A percentile compares a stretch with the other conserved stretches of the same genome.
phyloP scores from a whole-genome alignment of 2,797 vertebrate genomes.

The Coracias cyanogaster region DNA sequence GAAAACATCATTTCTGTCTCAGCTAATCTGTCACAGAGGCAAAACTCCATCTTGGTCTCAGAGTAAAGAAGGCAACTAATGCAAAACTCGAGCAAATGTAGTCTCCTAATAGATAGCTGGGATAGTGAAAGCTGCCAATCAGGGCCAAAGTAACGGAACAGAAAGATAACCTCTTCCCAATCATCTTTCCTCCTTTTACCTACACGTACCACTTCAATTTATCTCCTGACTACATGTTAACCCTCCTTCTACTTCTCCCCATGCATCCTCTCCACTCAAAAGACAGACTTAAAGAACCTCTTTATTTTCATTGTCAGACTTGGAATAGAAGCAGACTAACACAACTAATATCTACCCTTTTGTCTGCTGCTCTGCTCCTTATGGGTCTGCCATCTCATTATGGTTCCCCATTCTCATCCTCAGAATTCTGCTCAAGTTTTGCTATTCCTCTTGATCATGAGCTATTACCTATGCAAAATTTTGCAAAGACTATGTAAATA shows the following conservation, averaged over 20 bases:
- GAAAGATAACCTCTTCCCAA: neutral
- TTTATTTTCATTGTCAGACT: neutral
- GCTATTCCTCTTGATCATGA: neutral
- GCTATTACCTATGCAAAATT: neutral
- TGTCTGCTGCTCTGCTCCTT: neutral
- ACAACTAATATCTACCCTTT: neutral
- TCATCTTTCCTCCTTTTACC: neutral
- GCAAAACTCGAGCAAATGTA: neutral
- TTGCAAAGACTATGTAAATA: neutral
- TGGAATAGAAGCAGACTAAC: neutral
- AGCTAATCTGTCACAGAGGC: neutral
- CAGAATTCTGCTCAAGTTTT: neutral
- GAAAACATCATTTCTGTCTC: neutral
- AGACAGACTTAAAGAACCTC: neutral
- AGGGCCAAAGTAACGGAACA: neutral
- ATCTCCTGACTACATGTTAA: neutral
- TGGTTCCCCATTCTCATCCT: neutral
- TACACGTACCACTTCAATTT: neutral
- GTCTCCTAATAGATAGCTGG: accelerated
- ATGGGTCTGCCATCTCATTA: neutral
- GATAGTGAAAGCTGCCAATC: neutral
- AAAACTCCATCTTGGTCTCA: neutral
- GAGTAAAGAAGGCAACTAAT: neutral
- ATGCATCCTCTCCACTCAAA: neutral
- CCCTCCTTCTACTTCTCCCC: accelerated